These are phyloP conservation scores for Apodemus sylvaticus DNA, from an alignment of 2,113 vertebrate genomes.

Conservation along the genomic window DNA sequence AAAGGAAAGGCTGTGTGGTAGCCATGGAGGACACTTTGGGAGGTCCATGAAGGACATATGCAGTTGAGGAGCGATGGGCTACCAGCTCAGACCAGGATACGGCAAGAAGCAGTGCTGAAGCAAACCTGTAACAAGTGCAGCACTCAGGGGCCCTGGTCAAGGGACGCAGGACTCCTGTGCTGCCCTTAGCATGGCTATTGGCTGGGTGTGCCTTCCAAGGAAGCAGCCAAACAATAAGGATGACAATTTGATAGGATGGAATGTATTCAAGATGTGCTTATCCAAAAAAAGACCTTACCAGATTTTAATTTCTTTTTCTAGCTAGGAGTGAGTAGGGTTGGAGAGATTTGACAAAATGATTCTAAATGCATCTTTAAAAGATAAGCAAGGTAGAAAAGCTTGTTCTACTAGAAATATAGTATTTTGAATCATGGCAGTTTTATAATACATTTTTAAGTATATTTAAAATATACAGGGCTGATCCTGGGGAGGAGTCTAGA, in stretches of 20 bases:
- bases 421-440: background rate
- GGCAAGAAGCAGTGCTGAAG: background rate
- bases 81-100: background rate
- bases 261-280: background rate
- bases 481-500: background rate
- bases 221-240: constrained; percentile 2
- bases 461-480: background rate
- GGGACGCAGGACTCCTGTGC: background rate
- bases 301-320: constrained; percentile 18
- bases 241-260: background rate
- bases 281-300: background rate
- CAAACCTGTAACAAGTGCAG: background rate
- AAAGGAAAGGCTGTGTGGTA: background rate
- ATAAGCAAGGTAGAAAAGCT: background rate
- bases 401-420: background rate
- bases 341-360: background rate
- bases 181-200: background rate
- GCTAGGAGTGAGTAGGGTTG: background rate
- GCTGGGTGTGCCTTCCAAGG: constrained; percentile 12
- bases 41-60: background rate
- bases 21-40: background rate
- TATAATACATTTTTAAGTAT: background rate
- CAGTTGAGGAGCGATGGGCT: background rate
- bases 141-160: background rate
- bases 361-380: background rate